A percentile compares a stretch with the other conserved stretches of the same genome.
These are phyloP conservation scores for Drosophila prostipennis DNA, from an alignment of 2,888 invertebrate species.

Conservation along the genomic window DNA sequence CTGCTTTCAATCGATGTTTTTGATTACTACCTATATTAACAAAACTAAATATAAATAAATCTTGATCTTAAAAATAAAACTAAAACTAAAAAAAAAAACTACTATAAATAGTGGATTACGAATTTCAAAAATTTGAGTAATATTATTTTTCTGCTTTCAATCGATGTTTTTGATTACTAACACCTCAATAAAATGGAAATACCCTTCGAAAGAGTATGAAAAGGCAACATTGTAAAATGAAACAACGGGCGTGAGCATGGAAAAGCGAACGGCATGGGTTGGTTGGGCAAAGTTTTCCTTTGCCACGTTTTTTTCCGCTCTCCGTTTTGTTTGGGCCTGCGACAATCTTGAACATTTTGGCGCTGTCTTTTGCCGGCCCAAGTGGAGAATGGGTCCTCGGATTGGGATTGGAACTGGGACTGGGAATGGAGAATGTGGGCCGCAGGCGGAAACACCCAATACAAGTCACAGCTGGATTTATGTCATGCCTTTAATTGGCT, in stretches of 20 bases:
- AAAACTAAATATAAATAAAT: no score
- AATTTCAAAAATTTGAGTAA: no score
- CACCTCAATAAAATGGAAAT: no score
- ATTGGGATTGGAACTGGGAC: conserved; percentile 1
- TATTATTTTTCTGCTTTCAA: no score
- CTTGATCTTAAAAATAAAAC: no score
- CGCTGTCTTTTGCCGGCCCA: conserved; percentile 58
- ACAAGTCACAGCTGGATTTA: conserved; percentile 84
- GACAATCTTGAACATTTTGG: conserved; percentile 78
- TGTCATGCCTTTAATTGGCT: conserved; percentile 84
- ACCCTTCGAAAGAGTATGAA: conserved; percentile 1
- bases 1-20: no score
- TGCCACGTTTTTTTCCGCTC: conserved; percentile 30
- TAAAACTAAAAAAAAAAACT: no score
- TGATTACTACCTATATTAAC: no score
- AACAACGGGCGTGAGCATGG: conserved; percentile 75
- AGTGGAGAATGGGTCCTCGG: conserved; percentile 13
- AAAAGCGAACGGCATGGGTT: conserved; percentile 61
- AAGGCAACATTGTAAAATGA: conserved; percentile 62
- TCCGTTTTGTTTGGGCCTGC: conserved; percentile 65
- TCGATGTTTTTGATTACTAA: not conserved
- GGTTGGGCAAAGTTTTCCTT: conserved; percentile 67
- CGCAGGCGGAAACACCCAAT: conserved; percentile 84
- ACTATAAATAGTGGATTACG: no score
- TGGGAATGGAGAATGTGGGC: conserved; percentile 69